Percentiles rank a stretch among this genome's conserved stretches.
Evolutionary conservation across 2,888 invertebrate species (phyloP).

Genomic region (Gari tellinella): DNA sequence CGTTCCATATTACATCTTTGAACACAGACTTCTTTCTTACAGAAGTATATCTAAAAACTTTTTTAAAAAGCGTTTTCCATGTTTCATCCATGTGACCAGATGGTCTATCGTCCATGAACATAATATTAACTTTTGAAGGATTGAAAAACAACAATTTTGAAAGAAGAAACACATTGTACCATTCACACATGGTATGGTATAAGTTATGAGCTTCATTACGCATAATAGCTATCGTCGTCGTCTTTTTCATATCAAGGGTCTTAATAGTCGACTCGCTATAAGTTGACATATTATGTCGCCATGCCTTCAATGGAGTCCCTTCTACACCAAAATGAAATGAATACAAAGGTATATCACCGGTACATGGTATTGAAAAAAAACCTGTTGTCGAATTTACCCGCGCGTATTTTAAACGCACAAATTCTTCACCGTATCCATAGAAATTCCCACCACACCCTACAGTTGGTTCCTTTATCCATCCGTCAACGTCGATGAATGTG

Average conservation of each 20-base stretch:
- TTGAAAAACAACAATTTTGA: constrained; percentile 36
- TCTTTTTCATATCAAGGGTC: constrained; percentile 1
- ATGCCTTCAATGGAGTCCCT: constrained; percentile 44
- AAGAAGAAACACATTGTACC: constrained; percentile 52
- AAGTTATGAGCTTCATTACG: constrained; percentile 57
- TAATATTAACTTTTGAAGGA: constrained; percentile 29
- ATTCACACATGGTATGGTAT: constrained; percentile 58
- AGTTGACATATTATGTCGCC: constrained; percentile 24
- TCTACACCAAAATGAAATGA: constrained; percentile 40
- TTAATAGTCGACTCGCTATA: constrained; percentile 1
- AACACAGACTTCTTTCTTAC: constrained; percentile 29
- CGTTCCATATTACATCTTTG: constrained; percentile 47
- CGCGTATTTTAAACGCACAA: constrained; percentile 33
- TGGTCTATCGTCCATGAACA: constrained; percentile 56
- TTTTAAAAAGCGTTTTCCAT: constrained; percentile 47
- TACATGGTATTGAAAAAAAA: constrained; percentile 44
- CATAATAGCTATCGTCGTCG: constrained; percentile 40
- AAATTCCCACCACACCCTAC: constrained; percentile 42
- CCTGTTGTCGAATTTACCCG: constrained; percentile 17
- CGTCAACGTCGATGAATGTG: constrained; percentile 24
- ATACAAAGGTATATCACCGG: constrained; percentile 21
- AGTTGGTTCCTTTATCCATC: constrained; percentile 34
- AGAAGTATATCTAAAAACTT: constrained; percentile 30
- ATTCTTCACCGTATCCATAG: constrained; percentile 50
- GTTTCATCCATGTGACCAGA: constrained; percentile 46